Evolutionary conservation across 2,888 invertebrate species (phyloP).

Genomic region (Galeruca laticollis): DNA sequence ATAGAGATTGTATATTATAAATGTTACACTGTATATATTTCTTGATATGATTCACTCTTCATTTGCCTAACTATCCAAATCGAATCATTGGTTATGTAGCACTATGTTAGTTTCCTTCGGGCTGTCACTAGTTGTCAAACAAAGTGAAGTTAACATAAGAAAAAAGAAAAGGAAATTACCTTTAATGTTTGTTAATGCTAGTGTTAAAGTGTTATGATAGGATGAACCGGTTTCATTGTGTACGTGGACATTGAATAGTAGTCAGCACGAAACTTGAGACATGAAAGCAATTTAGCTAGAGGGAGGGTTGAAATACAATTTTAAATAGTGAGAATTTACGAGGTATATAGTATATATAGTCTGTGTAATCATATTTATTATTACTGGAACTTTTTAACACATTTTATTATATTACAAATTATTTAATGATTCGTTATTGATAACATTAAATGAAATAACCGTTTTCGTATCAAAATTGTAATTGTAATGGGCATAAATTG

Average conservation of each 20-base stretch:
- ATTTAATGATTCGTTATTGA: no score
- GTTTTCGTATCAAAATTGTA: no score
- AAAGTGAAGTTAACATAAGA: conserved; percentile 23
- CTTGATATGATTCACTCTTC: conserved; percentile 7
- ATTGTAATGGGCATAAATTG: no score
- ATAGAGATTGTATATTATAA: no score
- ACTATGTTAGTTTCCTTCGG: conserved; percentile 12
- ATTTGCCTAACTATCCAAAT: background rate
- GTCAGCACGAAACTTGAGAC: conserved; percentile 34
- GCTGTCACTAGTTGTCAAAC: conserved; percentile 27
- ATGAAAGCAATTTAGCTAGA: conserved; percentile 12
- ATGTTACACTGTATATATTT: conserved; percentile 1
- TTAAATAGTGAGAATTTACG: background rate
- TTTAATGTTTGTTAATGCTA: conserved; percentile 37
- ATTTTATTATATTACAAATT: no score
- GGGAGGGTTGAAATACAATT: background rate
- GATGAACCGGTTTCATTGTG: conserved; percentile 36
- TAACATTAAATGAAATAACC: no score
- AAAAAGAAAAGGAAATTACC: conserved; percentile 33
- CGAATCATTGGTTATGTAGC: background rate
- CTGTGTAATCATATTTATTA: no score
- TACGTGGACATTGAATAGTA: conserved; percentile 35
- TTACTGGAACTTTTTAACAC: no score
- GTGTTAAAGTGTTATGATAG: conserved; percentile 37
- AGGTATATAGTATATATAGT: no score